Evolutionary conservation across 1,140 invertebrate genomes (phyloP).

Genomic region (Drosophila ogumai): DNA sequence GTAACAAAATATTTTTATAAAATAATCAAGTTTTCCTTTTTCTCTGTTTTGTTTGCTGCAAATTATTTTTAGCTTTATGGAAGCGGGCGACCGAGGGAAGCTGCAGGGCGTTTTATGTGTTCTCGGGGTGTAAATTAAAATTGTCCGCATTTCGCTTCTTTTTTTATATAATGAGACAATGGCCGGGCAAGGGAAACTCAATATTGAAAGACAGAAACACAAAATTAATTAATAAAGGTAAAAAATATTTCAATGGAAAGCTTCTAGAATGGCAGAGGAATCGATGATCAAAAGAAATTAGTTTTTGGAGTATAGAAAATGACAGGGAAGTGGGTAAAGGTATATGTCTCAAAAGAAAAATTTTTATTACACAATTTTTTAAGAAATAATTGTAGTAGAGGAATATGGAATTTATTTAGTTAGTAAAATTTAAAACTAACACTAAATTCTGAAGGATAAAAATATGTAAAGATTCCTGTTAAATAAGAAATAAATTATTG

Average conservation of each 20-base stretch:
- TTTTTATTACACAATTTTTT: not conserved
- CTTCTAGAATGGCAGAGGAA: constrained; percentile 4
- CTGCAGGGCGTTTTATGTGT: constrained; percentile 20
- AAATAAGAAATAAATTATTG: not conserved
- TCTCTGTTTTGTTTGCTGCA: constrained; percentile 63
- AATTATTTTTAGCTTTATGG: constrained; percentile 61
- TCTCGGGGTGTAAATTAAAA: constrained; percentile 56
- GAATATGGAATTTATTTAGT: not conserved
- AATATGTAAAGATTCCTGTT: not conserved
- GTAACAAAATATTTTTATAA: constrained; percentile 80
- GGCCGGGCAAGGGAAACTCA: constrained; percentile 11
- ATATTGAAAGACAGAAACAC: constrained; percentile 48
- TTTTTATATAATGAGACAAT: constrained; percentile 31
- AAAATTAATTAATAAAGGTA: constrained; percentile 56
- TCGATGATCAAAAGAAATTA: constrained; percentile 31
- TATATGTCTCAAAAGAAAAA: not conserved
- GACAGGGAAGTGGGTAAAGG: constrained; percentile 4
- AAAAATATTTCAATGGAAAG: constrained; percentile 36
- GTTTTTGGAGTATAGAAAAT: not conserved
- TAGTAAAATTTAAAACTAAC: not conserved
- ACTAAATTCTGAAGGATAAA: not conserved
- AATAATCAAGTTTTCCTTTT: constrained; percentile 76
- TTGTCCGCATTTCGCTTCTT: constrained; percentile 25
- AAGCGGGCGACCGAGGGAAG: not conserved
- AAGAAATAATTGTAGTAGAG: not conserved